Evolutionary conservation across 2,113 vertebrate species (phyloP).

Genomic region (Scophthalmus maximus): DNA sequence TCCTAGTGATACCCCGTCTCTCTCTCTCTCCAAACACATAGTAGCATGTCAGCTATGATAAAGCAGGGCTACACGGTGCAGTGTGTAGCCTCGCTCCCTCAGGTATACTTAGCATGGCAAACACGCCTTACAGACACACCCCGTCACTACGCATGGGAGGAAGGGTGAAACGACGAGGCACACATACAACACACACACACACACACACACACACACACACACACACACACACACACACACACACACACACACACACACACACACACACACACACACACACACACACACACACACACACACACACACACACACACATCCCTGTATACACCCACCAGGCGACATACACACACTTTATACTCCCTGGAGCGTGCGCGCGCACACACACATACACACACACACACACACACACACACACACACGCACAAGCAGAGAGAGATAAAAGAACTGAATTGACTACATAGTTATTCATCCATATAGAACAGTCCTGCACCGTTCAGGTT

Average conservation of each 20-base stretch:
- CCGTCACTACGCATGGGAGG: slow-evolving; percentile 45
- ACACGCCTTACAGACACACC: slow-evolving; percentile 30
- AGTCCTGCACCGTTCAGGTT: slow-evolving; percentile 17
- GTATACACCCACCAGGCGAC: not conserved
- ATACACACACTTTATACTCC: not conserved
- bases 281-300: no score
- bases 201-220: not conserved
- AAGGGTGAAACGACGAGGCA: slow-evolving; percentile 10
- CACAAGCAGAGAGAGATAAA: not conserved
- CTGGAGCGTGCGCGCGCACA: not conserved
- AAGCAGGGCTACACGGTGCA: slow-evolving; percentile 56
- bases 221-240: slow-evolving; percentile 5
- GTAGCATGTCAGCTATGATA: slow-evolving; percentile 70
- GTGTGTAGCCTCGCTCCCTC: slow-evolving; percentile 59
- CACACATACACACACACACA: slow-evolving; percentile 9
- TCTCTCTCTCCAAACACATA: slow-evolving; percentile 27
- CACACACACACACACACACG: not conserved
- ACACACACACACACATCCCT: slow-evolving; percentile 1
- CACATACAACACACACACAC: not conserved
- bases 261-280: no score
- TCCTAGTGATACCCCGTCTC: not conserved
- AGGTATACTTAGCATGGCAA: slow-evolving; percentile 76
- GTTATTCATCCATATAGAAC: slow-evolving; percentile 45
- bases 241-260: not conserved
- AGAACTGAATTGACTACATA: slow-evolving; percentile 15